Percentiles rank a stretch among this genome's conserved stretches.
phyloP scores from a whole-genome alignment of 2,113 vertebrate species.

The Oxyruncus cristatus region DNA sequence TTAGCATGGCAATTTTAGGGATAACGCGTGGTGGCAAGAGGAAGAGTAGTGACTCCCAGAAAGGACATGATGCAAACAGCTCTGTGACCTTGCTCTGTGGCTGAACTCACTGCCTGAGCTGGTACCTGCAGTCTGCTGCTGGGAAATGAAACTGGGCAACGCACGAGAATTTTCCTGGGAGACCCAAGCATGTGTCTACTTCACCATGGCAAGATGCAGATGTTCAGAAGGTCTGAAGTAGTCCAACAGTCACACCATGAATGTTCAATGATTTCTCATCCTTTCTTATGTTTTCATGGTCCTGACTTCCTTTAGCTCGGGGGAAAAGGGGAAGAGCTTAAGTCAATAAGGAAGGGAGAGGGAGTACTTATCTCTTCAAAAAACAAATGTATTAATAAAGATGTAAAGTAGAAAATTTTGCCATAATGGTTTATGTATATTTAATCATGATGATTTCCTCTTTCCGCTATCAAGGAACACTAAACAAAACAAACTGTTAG shows the following conservation, averaged over 20 bases:
- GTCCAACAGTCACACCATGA: not conserved
- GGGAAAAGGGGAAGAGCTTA: not conserved
- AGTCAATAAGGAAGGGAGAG: not conserved
- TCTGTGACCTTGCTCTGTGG: not conserved
- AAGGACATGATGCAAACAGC: accelerated
- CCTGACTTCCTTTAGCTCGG: not conserved
- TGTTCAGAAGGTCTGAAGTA: not conserved
- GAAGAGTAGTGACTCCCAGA: not conserved
- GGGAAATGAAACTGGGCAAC: not conserved
- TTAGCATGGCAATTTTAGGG: not conserved
- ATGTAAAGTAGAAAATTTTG: not conserved
- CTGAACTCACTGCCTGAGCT: not conserved
- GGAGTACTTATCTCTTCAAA: not conserved
- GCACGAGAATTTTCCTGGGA: not conserved
- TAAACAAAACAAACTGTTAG: not conserved
- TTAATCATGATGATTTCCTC: not conserved
- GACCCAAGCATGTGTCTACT: not conserved
- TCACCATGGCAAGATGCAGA: not conserved
- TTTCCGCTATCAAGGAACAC: not conserved
- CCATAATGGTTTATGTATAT: not conserved
- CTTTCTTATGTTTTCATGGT: not conserved
- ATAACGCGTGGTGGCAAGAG: not conserved
- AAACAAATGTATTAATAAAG: not conserved
- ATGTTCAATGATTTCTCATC: not conserved
- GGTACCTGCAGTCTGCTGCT: not conserved